Evolutionary conservation across 2,888 invertebrate genomes (phyloP).

Genomic region (Hyalella azteca): DNA sequence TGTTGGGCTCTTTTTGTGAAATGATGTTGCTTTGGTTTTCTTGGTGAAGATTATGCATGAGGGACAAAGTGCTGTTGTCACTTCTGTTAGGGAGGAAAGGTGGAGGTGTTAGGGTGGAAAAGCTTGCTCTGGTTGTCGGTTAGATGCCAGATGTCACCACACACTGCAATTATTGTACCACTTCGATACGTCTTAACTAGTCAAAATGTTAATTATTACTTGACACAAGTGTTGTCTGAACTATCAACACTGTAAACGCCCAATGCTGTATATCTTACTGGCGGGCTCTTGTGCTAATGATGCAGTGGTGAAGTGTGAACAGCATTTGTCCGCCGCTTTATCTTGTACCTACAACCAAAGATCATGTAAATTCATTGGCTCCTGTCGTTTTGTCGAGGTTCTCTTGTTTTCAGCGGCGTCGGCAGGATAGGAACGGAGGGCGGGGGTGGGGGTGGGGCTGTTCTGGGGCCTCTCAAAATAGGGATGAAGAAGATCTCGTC

Average conservation of each 20-base stretch:
- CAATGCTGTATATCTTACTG: background rate
- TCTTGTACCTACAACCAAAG: slow-evolving; percentile 14
- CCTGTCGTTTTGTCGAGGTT: slow-evolving; percentile 37
- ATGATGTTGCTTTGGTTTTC: too few relatives aligned
- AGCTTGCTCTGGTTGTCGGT: slow-evolving; percentile 26
- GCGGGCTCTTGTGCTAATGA: background rate
- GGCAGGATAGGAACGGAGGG: background rate
- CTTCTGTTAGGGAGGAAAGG: background rate
- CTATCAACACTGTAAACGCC: background rate
- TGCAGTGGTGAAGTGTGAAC: background rate
- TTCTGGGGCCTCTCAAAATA: slow-evolving; percentile 26
- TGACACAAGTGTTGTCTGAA: background rate
- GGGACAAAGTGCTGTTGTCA: background rate
- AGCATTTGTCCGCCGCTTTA: slow-evolving; percentile 9
- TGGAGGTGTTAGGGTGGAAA: slow-evolving; percentile 9
- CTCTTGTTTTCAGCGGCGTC: slow-evolving; percentile 27
- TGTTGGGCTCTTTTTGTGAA: too few relatives aligned
- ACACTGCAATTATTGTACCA: slow-evolving; percentile 1
- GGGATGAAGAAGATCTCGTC: slow-evolving; percentile 20
- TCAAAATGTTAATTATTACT: slow-evolving; percentile 22
- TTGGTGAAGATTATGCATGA: too few relatives aligned
- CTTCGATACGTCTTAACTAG: slow-evolving; percentile 34
- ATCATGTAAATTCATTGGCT: slow-evolving; percentile 36
- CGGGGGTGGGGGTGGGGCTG: background rate
- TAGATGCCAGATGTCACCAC: slow-evolving; percentile 33